Evolutionary conservation across 1,140 invertebrate genomes (phyloP).

Genomic region (Antheraea pernyi): DNA sequence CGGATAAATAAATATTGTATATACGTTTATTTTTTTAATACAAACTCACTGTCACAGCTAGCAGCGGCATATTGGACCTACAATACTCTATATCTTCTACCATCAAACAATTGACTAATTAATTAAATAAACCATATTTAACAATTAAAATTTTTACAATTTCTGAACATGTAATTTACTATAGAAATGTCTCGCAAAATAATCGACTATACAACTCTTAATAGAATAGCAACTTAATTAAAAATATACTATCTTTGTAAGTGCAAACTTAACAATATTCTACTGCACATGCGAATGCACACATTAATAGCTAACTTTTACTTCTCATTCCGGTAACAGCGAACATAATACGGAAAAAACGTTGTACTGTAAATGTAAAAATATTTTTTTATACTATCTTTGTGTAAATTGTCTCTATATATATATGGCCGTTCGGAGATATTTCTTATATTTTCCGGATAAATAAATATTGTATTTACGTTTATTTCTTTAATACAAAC

Average conservation of each 20-base stretch:
- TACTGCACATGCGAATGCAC: not conserved
- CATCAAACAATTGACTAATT: too few species aligned
- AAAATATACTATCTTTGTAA: not conserved
- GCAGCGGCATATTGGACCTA: too few species aligned
- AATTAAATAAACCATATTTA: too few species aligned
- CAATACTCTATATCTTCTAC: too few species aligned
- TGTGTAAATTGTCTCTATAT: not conserved
- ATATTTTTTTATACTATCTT: not conserved
- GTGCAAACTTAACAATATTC: not conserved
- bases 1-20: too few species aligned
- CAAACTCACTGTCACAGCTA: too few species aligned
- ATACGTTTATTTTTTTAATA: too few species aligned
- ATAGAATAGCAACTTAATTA: not conserved
- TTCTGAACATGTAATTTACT: not conserved
- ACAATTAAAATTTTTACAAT: too few species aligned
- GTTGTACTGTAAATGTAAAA: not conserved
- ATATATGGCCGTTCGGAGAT: too few species aligned
- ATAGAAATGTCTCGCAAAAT: not conserved
- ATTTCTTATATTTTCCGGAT: too few species aligned
- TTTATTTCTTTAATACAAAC: too few species aligned
- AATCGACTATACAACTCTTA: not conserved
- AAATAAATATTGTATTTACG: too few species aligned
- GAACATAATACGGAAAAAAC: not conserved
- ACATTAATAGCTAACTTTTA: constrained; percentile 2
- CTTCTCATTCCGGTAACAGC: constrained; percentile 1